Evolutionary conservation across 1,140 invertebrate species (phyloP), one percentile per base, ranked within the genome.

Genomic region (Amphibalanus amphitrite): DNA sequence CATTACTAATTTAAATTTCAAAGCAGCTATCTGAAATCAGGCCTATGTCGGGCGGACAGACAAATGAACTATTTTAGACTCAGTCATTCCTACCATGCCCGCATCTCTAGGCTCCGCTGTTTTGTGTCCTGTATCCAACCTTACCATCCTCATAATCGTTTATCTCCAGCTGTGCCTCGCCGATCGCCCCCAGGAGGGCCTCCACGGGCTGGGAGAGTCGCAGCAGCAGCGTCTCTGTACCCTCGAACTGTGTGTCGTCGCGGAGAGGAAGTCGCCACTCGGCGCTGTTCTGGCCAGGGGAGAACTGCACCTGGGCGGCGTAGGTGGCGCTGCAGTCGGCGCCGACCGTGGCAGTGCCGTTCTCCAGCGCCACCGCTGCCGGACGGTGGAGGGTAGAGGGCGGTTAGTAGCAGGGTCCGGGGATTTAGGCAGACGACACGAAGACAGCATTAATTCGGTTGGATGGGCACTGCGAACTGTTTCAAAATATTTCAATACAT

Each of bases 291-390:
- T 82, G 78, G 67, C 81, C 81, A 72, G 81, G 80, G 72, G 79
- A 81, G 72, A 82, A 82, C 75, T 82, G 81, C 0, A 82, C 79
- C 76, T 81, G 80, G n/a, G 76, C 74, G 3, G 77, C 77, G 75
- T 76, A 82, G 25, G 76, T 73, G 15, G 67, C 38, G 20, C 72
- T 71, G 65, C 79, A 77, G 73, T 82, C 81, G 73, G 77, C 74
- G 0, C 78, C 78, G 47, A 78, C 69, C 33, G 72, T 76, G 8
- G 81, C 80, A 28, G 80, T 79, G 26, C 76, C 75, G 72, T 82
- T 78, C 23, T 76, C 71, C 40, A 74, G 28, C 25, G 65, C 65
- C 17, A 80, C 75, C 25, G 78, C 80, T 80, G 75, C 26, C n/a
- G 30, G 15, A 67, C 77, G n/a, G n/a, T n/a, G n/a, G n/a, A 38